Evolutionary conservation across 2,113 vertebrate species (phyloP), one percentile per base, ranked within the genome.

Genomic region (Piaya cayana): DNA sequence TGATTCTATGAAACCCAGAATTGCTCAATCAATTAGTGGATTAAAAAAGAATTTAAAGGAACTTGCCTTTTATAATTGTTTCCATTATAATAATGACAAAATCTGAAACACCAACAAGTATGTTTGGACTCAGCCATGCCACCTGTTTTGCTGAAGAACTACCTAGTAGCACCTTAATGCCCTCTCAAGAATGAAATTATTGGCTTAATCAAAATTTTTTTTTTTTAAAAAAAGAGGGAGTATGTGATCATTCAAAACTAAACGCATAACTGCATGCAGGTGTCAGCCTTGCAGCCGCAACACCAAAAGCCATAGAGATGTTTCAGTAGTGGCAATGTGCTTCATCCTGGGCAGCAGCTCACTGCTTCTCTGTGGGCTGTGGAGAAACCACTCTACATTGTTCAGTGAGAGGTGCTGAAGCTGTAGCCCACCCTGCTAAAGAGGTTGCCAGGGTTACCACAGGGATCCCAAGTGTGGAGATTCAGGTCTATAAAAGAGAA

Each of bases 401-500:
- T 18, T 58, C 58, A 52, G 56, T 1, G 2, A 91, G 37, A 53
- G 50, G 50, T 30, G 52, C 37, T 11, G 42, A 43, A 79, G 69
- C 56, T 34, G 49, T 6, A 71, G 43, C 74, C 71, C 91, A 80
- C 43, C 17, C n/a, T 49, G 58, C 27, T 69, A 56, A 16, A 0
- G 0, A 70, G 88, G 90, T 95, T 96, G 88, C 92, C 59, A 92
- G 49, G 93, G 96, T 88, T 96, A 96, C 92, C 12, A 1, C 26
- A 65, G 62, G 52, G 34, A 25, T 85, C 52, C 42, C 21, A 19
- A 77, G 78, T 12, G 78, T 12, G 23, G 70, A 64, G 58, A 76
- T 34, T 82, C 85, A 79, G 59, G 36, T n/a, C 17, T 82, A 18
- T 72, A 79, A 93, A 9, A 80, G 45, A 68, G 75, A 80, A 82